These are phyloP conservation scores for Furnarius figulus DNA, from an alignment of 2,113 vertebrate species.

Conservation along the genomic window DNA sequence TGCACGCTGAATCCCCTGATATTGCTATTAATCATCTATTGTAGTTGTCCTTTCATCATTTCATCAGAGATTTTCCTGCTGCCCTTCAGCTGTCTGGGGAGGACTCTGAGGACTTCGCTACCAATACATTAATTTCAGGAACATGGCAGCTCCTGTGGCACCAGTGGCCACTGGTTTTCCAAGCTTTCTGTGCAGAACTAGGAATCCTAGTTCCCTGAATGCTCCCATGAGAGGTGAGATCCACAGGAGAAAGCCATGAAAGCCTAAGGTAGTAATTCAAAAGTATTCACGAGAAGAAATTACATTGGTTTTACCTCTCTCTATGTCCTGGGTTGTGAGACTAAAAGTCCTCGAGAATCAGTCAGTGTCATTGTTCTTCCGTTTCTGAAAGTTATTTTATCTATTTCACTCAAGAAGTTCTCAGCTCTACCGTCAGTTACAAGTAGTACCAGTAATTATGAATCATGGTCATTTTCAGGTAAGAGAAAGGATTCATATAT, in stretches of 20 bases:
- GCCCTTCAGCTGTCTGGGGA: not conserved
- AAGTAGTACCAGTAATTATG: not conserved
- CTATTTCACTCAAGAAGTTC: not conserved
- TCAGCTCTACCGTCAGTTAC: not conserved
- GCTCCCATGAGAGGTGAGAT: not conserved
- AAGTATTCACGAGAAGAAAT: not conserved
- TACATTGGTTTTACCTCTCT: not conserved
- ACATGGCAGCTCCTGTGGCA: not conserved
- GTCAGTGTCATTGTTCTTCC: not conserved
- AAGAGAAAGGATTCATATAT: not conserved
- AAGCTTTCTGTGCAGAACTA: not conserved
- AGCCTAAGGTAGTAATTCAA: not conserved
- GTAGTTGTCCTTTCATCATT: not conserved
- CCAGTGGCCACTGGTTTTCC: not conserved
- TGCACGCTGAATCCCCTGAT: not conserved
- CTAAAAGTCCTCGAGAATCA: not conserved
- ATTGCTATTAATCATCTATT: not conserved
- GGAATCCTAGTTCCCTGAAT: not conserved
- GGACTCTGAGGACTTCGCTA: not conserved
- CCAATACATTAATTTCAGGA: not conserved
- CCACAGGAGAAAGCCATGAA: not conserved
- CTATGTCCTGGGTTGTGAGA: not conserved
- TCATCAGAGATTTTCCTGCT: not conserved
- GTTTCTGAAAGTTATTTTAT: not conserved
- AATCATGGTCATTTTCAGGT: not conserved